Evolutionary conservation across 2,888 invertebrate species (phyloP).

Genomic region (Anodontia alba): DNA sequence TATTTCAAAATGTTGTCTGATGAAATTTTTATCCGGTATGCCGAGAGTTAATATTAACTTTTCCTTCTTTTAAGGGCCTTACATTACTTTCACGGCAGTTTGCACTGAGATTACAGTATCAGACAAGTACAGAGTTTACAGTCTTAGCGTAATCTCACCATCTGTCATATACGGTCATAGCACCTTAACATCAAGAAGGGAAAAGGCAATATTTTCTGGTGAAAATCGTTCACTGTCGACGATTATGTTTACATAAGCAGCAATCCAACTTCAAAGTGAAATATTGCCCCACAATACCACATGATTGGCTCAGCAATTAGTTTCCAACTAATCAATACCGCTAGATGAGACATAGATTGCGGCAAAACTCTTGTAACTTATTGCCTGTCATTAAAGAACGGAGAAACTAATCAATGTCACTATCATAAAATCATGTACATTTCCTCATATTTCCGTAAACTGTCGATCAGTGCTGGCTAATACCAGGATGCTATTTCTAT

Average conservation of each 20-base stretch:
- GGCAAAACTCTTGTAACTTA: conserved; percentile 42
- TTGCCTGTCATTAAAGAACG: conserved; percentile 47
- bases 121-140: too few species aligned
- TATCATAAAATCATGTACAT: conserved; percentile 24
- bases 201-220: conserved; percentile 21
- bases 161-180: background rate
- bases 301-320: conserved; percentile 64
- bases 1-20: too few species aligned
- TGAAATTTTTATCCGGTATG: too few species aligned
- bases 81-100: too few species aligned
- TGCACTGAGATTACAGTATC: too few species aligned
- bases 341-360: conserved; percentile 58
- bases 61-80: too few species aligned
- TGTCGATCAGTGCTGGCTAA: conserved; percentile 12
- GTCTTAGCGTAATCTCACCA: background rate
- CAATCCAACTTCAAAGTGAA: conserved; percentile 65
- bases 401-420: conserved; percentile 20
- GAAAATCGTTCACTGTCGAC: conserved; percentile 56
- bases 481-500: conserved; percentile 12
- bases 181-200: background rate
- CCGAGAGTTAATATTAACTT: too few species aligned
- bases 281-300: conserved; percentile 50
- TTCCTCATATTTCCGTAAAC: conserved; percentile 21
- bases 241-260: conserved; percentile 63
- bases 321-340: conserved; percentile 56